Evolutionary conservation across 2,797 vertebrate genomes (phyloP).

Genomic region (Limosa lapponica): DNA sequence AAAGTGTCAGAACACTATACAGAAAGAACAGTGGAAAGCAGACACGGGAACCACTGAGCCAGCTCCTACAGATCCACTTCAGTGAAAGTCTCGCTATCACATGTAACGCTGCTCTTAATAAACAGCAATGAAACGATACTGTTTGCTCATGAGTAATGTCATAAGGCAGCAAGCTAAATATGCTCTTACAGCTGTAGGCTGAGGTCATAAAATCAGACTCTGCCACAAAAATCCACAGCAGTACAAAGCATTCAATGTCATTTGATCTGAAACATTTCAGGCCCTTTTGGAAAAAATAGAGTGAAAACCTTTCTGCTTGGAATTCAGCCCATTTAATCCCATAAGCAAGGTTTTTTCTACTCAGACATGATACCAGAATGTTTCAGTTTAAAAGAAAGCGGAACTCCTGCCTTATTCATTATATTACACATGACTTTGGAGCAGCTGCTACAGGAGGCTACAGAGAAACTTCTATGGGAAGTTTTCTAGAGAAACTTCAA

Average conservation of each 20-base stretch:
- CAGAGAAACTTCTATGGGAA: background rate
- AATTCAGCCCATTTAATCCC: background rate
- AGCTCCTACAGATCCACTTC: background rate
- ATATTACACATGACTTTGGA: background rate
- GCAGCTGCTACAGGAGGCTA: background rate
- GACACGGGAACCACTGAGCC: background rate
- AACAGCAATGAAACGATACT: background rate
- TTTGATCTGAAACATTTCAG: background rate
- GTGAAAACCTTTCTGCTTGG: background rate
- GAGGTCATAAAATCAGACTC: background rate
- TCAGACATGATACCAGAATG: background rate
- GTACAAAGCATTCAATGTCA: background rate
- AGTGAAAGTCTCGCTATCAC: background rate
- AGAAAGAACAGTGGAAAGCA: background rate
- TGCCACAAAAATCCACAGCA: background rate
- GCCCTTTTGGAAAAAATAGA: background rate
- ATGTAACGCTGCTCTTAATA: background rate
- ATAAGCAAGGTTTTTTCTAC: background rate
- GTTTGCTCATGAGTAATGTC: background rate
- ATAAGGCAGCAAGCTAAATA: background rate
- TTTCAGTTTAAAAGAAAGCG: background rate
- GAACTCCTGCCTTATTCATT: background rate
- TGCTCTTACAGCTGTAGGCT: background rate
- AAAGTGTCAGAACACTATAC: background rate
- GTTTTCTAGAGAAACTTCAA: background rate